phyloP scores from a whole-genome alignment of 1,140 invertebrate species.

The Physella acuta region DNA sequence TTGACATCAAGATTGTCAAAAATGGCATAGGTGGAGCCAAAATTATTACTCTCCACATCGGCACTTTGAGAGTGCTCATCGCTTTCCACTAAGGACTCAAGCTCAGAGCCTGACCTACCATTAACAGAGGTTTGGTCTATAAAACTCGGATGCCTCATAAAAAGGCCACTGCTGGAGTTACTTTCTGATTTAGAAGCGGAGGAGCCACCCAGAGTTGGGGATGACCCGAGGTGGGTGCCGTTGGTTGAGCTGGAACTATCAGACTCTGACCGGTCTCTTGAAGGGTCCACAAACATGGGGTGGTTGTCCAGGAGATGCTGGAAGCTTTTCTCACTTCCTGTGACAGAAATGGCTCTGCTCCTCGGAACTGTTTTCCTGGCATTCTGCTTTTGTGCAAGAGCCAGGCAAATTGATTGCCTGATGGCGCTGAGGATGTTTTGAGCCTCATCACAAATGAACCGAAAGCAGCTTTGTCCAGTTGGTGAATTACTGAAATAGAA shows the following conservation, averaged over 20 bases:
- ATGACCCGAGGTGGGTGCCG: not conserved
- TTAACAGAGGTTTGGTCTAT: not conserved
- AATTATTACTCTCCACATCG: too few relatives aligned
- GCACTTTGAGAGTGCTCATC: too few relatives aligned
- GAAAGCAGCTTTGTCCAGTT: constrained; percentile 9
- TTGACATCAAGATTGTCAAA: too few relatives aligned
- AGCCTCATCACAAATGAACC: constrained; percentile 8
- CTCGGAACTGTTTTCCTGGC: not conserved
- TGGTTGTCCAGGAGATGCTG: not conserved
- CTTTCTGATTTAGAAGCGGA: not conserved
- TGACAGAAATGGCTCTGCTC: not conserved
- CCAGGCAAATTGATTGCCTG: constrained; percentile 16
- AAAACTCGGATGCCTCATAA: not conserved
- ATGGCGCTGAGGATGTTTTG: constrained; percentile 13
- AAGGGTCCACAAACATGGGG: not conserved
- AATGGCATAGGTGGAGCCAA: too few relatives aligned
- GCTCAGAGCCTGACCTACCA: not conserved
- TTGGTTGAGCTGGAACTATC: constrained; percentile 1
- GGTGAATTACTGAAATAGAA: constrained; percentile 15
- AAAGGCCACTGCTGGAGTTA: not conserved
- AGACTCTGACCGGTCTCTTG: not conserved
- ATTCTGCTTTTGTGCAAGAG: constrained; percentile 5
- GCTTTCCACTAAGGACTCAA: not conserved
- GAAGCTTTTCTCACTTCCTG: constrained; percentile 2
- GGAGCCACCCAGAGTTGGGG: not conserved